Base-by-base conservation (phyloP, 2,888 invertebrate species). In the Drosophila neoperkinsi region DNA sequence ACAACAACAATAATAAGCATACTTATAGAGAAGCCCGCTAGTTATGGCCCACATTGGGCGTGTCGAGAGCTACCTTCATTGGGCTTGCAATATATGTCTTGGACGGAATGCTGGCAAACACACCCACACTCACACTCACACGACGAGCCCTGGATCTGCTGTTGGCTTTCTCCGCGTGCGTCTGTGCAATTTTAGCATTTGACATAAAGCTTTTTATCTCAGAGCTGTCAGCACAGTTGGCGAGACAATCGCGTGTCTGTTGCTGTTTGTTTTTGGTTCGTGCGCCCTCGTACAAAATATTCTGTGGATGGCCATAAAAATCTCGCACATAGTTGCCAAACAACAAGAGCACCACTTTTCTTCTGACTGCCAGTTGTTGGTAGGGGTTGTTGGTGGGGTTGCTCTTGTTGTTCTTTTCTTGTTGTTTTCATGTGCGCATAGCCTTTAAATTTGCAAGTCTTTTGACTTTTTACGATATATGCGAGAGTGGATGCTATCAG, bases 191-290 rank as follows among this genome's bases (percentile, higher is more conserved):
- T 84, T 89, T 62, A 79, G 71, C 78, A 80, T 80, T 85, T 88
- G 85, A 90, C 90, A 90, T 90, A 88, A 90, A 90, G 85, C 89
- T 90, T 90, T 85, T 85, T 90, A 85, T 90, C 85, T 90, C 50
- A 66, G 67, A 62, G 72, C 78, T 88, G 85, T 85, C 85, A 88
- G 88, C 90, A 74, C 89, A 71, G 69, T 64, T 61, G 57, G 56
- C 74, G 72, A 79, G 72, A 88, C 86, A 85, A 85, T 85, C 77
- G 85, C 90, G 90, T 90, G 85, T 90, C 78, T 85, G 64, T 74
- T 60, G 80, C 78, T 88, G 74, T 88, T 88, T 90, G 74, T 63
- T 68, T 71, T 46, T 50, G 31, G 56, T 63, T 58, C 57, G 67
- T 68, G 71, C 0, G 30, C 30, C 13, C 30, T 57, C 61, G 41